Evolutionary conservation across 2,113 vertebrate species (phyloP), one percentile per base, ranked within the genome.

Genomic region (Nerophis lumbriciformis): DNA sequence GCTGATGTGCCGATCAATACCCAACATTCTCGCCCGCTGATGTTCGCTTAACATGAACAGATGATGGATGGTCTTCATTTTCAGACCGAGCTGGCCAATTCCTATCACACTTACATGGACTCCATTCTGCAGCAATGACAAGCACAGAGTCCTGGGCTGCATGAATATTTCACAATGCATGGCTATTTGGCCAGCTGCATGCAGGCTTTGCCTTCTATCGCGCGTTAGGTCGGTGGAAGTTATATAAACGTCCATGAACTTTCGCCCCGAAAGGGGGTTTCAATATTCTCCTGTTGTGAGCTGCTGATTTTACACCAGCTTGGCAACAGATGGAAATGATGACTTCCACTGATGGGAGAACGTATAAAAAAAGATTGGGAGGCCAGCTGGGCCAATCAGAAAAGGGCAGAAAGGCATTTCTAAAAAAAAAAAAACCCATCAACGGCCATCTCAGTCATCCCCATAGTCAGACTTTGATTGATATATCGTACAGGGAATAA

Each of bases 1-100:
- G 67, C 65, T 51, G 73, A 47, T 63, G 75, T 75, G 53, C 59
- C 59, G 77, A 82, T 87, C 85, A 75, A 83, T 87, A 83, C 53
- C 70, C 77, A 74, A 71, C 72, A 72, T 65, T 73, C 78, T 72
- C 45, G 73, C 66, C 73, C 73, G 75, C 68, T 74, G 73, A 77
- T 72, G 74, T 82, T 79, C 75, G 76, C 80, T 79, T 79, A 80
- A 76, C 73, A 45, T 58, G 66, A 77, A 73, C 61, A 52, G 53
- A 51, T 66, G 77, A 77, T 77, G 62, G 77, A 82, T 79, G 74
- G 65, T 65, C 48, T 61, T 57, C 55, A 63, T 47, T 71, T 16
- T 71, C 48, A 55, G 59, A 73, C 53, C 52, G 66, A 52, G 71
- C 69, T 42, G 38, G 66, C 44, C 48, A 68, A 65, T 65, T 56